phyloP scores from a whole-genome alignment of 1,140 invertebrate species.

The Rhizoglyphus robini region DNA sequence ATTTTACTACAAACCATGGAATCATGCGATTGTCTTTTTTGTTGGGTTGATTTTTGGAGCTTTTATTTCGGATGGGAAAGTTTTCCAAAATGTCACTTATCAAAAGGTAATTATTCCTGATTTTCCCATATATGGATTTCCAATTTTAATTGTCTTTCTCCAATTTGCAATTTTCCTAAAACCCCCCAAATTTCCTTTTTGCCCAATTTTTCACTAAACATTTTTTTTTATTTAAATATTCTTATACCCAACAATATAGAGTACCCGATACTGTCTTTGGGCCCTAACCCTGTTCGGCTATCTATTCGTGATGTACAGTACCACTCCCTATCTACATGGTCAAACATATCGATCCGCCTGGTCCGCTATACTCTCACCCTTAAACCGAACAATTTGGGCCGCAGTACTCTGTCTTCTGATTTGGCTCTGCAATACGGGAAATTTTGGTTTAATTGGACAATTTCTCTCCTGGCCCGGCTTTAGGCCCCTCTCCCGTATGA shows the following conservation, averaged over 20 bases:
- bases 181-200: too few relatives aligned
- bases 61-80: too few relatives aligned
- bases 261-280: conserved; percentile 2
- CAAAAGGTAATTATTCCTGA: too few relatives aligned
- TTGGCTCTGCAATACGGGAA: conserved; percentile 67
- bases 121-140: too few relatives aligned
- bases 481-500: conserved; percentile 34
- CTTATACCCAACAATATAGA: not conserved
- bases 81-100: too few relatives aligned
- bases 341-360: not conserved
- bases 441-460: conserved; percentile 31
- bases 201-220: too few relatives aligned
- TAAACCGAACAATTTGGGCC: conserved; percentile 59
- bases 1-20: conserved; percentile 60
- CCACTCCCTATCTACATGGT: not conserved
- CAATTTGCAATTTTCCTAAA: too few relatives aligned
- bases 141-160: not conserved
- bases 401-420: conserved; percentile 66
- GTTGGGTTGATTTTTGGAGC: conserved; percentile 39
- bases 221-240: too few relatives aligned
- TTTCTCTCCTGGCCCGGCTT: conserved; percentile 34
- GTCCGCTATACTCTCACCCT: conserved; percentile 23
- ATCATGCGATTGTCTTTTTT: conserved; percentile 38
- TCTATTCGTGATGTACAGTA: not conserved
- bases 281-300: not conserved